Conservation (phyloP, 2,113 vertebrate species). For the Hylia prasina region DNA sequence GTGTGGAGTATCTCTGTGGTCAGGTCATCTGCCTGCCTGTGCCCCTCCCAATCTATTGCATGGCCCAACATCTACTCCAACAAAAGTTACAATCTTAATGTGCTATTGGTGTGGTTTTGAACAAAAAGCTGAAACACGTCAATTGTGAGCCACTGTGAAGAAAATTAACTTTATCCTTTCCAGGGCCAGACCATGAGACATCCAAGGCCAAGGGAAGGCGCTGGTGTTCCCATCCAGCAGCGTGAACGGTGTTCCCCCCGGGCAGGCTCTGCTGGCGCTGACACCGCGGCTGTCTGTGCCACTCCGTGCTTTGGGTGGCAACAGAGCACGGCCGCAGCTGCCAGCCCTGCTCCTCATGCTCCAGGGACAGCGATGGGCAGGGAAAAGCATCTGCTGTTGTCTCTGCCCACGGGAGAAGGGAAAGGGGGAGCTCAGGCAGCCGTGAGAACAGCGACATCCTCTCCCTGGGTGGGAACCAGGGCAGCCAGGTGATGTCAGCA, state of each 20-base stretch:
- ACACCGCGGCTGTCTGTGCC: neutral
- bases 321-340: neutral
- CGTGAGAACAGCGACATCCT: rapidly evolving
- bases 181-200: neutral
- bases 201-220: neutral
- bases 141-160: neutral
- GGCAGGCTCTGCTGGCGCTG: neutral
- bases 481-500: neutral
- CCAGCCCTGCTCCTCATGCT: neutral
- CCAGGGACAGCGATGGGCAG: neutral
- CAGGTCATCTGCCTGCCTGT: neutral
- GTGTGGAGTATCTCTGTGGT: neutral
- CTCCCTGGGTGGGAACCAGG: neutral
- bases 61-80: neutral
- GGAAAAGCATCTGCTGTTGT: neutral
- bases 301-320: rapidly evolving
- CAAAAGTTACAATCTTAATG: neutral
- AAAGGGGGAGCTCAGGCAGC: neutral
- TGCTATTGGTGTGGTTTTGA: neutral
- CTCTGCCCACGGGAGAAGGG: neutral
- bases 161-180: neutral
- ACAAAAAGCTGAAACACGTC: neutral
- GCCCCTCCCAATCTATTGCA: neutral
- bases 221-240: neutral
- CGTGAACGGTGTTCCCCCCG: rapidly evolving